Conservation (phyloP, 2,888 invertebrate species). For the Acanthosepion lycidas region DNA sequence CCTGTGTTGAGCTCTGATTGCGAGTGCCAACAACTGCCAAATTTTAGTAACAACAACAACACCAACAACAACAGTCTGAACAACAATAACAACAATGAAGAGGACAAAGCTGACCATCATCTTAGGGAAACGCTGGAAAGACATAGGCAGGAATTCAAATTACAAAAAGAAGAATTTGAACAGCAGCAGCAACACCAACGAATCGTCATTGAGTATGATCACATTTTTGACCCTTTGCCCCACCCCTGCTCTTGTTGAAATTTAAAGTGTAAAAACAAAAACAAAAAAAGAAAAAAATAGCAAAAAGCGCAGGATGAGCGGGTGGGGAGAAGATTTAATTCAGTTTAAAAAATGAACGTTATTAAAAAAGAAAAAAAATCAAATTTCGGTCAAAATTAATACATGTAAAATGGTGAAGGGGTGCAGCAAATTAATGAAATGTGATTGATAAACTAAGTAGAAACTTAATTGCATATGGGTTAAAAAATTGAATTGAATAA, state of each 20-base stretch:
- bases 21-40: background rate
- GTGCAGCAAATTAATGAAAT: no score
- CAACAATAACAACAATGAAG: conserved; percentile 17
- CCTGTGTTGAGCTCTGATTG: background rate
- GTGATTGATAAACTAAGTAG: no score
- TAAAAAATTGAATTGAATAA: no score
- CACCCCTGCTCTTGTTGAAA: background rate
- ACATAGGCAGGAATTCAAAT: background rate
- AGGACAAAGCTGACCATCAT: background rate
- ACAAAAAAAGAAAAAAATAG: background rate
- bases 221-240: background rate
- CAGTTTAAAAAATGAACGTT: no score
- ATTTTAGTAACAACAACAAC: background rate
- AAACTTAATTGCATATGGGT: no score
- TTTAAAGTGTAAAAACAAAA: background rate
- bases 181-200: background rate
- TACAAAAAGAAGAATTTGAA: background rate
- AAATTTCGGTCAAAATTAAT: no score
- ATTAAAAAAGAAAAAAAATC: no score
- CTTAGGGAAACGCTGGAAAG: background rate
- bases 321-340: no score
- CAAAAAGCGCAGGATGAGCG: no score
- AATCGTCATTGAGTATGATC: background rate
- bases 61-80: background rate
- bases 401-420: no score